A percentile compares a stretch with the other conserved stretches of the same genome.
These are phyloP conservation scores for Periophthalmodon schlosseri DNA, from an alignment of 2,113 vertebrate species.

Conservation along the genomic window DNA sequence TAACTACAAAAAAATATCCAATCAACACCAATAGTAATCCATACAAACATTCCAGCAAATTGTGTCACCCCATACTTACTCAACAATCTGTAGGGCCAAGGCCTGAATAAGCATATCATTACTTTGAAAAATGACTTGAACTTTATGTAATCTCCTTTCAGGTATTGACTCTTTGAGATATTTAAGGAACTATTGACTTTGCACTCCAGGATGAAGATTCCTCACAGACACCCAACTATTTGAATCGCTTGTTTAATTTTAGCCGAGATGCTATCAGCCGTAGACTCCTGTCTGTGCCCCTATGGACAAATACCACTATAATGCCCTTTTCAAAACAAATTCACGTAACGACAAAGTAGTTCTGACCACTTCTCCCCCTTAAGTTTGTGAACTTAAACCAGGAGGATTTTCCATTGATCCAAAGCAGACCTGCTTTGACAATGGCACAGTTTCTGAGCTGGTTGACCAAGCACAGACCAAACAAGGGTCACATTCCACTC, in stretches of 20 bases:
- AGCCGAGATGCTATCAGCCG: not conserved
- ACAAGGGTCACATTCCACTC: conserved; percentile 46
- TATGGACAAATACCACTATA: not conserved
- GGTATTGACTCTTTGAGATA: not conserved
- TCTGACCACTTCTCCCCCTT: not conserved
- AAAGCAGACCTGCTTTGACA: conserved; percentile 17
- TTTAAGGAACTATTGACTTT: not conserved
- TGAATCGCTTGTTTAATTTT: not conserved
- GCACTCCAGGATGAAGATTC: not conserved
- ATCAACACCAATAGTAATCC: not conserved
- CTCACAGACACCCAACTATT: not conserved
- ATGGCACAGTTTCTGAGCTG: conserved; percentile 18
- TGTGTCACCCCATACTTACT: not conserved
- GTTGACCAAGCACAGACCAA: conserved; percentile 27
- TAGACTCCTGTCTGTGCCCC: not conserved
- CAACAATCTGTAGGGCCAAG: no score
- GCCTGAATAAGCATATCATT: not conserved
- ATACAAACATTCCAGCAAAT: not conserved
- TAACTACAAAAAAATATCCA: not conserved
- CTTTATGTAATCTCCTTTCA: not conserved
- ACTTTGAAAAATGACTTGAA: not conserved
- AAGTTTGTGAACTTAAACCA: not conserved
- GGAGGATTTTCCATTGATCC: not conserved
- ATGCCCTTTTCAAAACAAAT: not conserved
- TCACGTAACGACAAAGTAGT: not conserved